A percentile compares a stretch with the other conserved stretches of the same genome.
phyloP scores from a whole-genome alignment of 2,113 vertebrate genomes.

The Chionodraco myersi region DNA sequence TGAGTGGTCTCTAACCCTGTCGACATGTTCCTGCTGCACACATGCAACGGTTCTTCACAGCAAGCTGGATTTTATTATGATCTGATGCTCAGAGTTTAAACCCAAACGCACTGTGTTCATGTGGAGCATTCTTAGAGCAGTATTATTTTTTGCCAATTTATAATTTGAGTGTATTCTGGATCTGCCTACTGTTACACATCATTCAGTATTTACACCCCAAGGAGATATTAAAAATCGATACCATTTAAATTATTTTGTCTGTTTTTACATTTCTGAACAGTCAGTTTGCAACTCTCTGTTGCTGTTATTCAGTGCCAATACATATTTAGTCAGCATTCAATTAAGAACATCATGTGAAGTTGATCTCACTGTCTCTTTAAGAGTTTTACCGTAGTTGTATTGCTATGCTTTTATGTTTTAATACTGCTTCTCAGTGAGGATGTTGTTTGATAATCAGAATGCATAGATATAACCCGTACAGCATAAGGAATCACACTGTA shows the following conservation, averaged over 20 bases:
- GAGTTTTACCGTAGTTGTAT: neutral
- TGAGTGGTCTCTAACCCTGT: constrained; percentile 8
- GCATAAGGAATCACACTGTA: constrained; percentile 28
- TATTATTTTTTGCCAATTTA: constrained; percentile 50
- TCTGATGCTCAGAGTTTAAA: constrained; percentile 7
- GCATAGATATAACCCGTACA: constrained; percentile 3
- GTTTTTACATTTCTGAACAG: constrained; percentile 23
- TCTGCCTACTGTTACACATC: constrained; percentile 43
- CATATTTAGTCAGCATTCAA: neutral
- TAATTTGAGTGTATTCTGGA: constrained; percentile 39
- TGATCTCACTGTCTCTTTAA: neutral
- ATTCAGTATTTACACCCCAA: constrained; percentile 58
- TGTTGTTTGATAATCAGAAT: constrained; percentile 12
- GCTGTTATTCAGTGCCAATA: neutral
- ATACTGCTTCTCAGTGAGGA: constrained; percentile 14
- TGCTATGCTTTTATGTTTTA: constrained; percentile 2
- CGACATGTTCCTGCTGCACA: constrained; percentile 39
- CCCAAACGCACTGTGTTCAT: constrained; percentile 36
- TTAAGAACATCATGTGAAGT: constrained; percentile 1
- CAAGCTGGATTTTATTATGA: constrained; percentile 27
- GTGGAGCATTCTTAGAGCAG: constrained; percentile 43
- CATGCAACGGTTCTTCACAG: constrained; percentile 17
- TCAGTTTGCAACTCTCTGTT: constrained; percentile 1
- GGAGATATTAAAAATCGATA: constrained; percentile 54
- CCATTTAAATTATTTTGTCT: constrained; percentile 24